Conservation (phyloP, 2,113 vertebrate genomes). For the Aplodontia rufa region DNA sequence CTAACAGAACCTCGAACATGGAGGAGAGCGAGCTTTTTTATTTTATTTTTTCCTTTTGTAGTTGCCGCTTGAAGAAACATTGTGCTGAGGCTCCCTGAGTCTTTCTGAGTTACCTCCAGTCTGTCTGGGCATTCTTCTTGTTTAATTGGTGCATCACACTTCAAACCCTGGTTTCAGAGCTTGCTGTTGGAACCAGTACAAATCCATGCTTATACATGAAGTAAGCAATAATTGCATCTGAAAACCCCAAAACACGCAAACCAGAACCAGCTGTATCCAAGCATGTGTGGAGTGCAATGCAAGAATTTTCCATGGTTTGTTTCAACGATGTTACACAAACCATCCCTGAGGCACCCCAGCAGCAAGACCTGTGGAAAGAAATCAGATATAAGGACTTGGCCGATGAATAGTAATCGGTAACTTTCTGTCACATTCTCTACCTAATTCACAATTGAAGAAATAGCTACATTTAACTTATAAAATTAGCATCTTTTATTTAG, state of each 20-base stretch:
- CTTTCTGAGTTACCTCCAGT: constrained; percentile 7
- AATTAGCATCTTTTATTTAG: constrained; percentile 58
- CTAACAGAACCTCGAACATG: not conserved
- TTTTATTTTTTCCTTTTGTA: not conserved
- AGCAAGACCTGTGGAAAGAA: constrained; percentile 77
- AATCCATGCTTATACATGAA: constrained; percentile 42
- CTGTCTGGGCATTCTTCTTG: constrained; percentile 35
- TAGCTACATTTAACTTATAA: constrained; percentile 30
- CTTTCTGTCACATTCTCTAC: constrained; percentile 41
- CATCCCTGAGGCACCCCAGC: constrained; percentile 76
- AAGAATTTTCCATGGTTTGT: constrained; percentile 80
- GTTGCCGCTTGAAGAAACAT: constrained; percentile 3
- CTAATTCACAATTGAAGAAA: constrained; percentile 51
- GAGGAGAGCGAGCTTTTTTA: not conserved
- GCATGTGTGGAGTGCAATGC: constrained; percentile 69
- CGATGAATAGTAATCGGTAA: constrained; percentile 78
- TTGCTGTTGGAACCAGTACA: constrained; percentile 42
- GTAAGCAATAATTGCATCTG: constrained; percentile 62
- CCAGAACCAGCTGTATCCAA: constrained; percentile 78
- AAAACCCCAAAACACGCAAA: constrained; percentile 71
- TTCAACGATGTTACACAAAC: constrained; percentile 68
- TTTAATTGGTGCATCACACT: not conserved
- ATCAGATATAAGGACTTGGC: constrained; percentile 77
- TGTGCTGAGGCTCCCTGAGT: not conserved
- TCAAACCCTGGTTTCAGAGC: constrained; percentile 21